Evolutionary conservation across 2,113 vertebrate genomes (phyloP).

Genomic region (Bambusicola thoracicus): DNA sequence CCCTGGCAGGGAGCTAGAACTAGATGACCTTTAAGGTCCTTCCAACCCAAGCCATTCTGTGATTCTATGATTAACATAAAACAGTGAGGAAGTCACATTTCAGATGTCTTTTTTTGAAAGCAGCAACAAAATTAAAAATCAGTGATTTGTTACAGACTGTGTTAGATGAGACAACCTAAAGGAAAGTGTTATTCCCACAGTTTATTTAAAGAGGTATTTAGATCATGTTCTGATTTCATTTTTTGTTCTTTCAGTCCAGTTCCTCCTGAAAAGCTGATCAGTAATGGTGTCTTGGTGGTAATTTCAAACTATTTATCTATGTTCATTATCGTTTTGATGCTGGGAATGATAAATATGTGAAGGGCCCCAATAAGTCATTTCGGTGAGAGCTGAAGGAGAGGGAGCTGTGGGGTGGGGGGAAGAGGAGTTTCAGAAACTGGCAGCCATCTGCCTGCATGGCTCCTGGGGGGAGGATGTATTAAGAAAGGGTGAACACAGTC

Average conservation of each 20-base stretch:
- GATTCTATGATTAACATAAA: neutral
- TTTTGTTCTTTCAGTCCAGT: constrained; percentile 69
- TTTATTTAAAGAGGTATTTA: neutral
- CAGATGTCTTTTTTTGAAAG: neutral
- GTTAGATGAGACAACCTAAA: neutral
- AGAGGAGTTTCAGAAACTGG: accelerated
- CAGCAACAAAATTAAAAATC: neutral
- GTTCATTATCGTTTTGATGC: neutral
- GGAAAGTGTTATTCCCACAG: neutral
- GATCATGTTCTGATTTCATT: neutral
- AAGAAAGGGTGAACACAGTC: neutral
- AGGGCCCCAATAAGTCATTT: neutral
- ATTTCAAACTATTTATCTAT: neutral
- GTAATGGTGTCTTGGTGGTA: constrained; percentile 82
- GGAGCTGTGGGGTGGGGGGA: too few species aligned
- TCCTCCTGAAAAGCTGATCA: constrained; percentile 75
- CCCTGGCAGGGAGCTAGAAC: too few species aligned
- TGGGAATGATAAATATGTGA: neutral
- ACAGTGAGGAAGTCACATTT: neutral
- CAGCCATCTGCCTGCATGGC: neutral
- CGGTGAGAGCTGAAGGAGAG: neutral
- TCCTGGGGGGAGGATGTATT: neutral
- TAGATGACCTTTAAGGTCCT: too few species aligned
- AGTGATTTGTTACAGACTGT: neutral
- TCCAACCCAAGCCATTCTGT: too few species aligned